phyloP scores from a whole-genome alignment of 92 coral and sea anemone genomes.

The Micromussa lordhowensis region DNA sequence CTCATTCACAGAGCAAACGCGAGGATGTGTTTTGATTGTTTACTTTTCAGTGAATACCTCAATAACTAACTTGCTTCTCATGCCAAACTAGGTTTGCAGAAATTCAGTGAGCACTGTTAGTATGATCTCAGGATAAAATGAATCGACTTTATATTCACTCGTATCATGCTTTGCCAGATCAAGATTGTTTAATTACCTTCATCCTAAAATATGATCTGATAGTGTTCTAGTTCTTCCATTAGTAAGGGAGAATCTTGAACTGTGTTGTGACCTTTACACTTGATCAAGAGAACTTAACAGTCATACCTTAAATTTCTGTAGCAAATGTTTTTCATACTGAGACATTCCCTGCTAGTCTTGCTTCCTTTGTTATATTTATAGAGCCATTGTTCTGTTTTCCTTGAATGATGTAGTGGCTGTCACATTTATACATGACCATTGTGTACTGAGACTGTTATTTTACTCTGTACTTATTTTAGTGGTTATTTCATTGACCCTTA shows the following conservation, averaged over 20 bases:
- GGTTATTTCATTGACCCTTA: background rate
- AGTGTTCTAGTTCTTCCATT: background rate
- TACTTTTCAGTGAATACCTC: slow-evolving; percentile 26
- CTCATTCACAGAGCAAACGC: slow-evolving; percentile 24
- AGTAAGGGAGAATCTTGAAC: background rate
- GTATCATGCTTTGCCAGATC: background rate
- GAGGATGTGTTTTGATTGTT: slow-evolving; percentile 23
- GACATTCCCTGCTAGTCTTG: no score
- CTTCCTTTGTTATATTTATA: background rate
- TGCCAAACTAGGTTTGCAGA: background rate
- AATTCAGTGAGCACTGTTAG: background rate
- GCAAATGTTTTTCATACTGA: background rate
- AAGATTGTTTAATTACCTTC: background rate
- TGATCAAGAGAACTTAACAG: background rate
- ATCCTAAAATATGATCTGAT: background rate
- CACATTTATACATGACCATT: background rate
- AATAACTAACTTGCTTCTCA: slow-evolving; percentile 12
- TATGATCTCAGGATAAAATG: background rate
- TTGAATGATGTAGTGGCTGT: background rate
- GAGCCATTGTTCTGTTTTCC: background rate
- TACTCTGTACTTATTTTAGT: background rate
- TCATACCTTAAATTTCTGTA: background rate
- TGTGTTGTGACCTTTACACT: background rate
- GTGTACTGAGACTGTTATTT: background rate
- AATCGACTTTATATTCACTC: background rate